Evolutionary conservation across 2,113 vertebrate genomes (phyloP).

Genomic region (Gavia stellata): DNA sequence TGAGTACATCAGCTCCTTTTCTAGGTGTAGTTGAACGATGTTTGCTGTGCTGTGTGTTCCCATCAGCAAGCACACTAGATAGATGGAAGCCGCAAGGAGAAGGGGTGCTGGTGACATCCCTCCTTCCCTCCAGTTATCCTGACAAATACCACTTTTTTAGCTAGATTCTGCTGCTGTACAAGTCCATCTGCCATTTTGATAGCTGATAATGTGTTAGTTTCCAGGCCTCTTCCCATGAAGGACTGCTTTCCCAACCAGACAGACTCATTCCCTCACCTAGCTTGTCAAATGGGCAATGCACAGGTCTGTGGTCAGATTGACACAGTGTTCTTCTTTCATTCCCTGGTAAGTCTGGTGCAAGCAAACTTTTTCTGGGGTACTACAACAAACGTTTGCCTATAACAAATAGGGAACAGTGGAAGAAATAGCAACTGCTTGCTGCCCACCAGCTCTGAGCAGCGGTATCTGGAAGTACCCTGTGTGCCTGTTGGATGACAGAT

Average conservation of each 20-base stretch:
- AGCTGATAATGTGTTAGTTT: neutral
- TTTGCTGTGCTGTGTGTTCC: neutral
- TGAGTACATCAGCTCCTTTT: neutral
- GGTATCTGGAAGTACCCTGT: neutral
- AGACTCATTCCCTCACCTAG: rapidly evolving
- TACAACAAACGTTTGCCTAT: neutral
- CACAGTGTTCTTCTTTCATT: neutral
- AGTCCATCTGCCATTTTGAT: too few species aligned
- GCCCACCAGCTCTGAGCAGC: neutral
- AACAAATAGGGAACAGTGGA: neutral
- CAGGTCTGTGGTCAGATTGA: neutral
- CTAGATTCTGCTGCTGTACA: neutral
- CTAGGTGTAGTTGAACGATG: neutral
- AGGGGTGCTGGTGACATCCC: neutral
- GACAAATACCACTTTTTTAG: neutral
- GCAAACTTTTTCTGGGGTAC: neutral
- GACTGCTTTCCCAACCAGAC: neutral
- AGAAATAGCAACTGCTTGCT: neutral
- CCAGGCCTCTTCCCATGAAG: neutral
- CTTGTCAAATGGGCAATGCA: neutral
- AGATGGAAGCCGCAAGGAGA: neutral
- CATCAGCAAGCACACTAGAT: neutral
- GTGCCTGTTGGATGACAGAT: neutral
- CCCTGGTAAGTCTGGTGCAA: neutral
- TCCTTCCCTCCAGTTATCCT: neutral